Percentiles rank a stretch among this genome's conserved stretches.
Evolutionary conservation across 2,888 invertebrate species (phyloP).

Genomic region (Pantelozetes paolii): DNA sequence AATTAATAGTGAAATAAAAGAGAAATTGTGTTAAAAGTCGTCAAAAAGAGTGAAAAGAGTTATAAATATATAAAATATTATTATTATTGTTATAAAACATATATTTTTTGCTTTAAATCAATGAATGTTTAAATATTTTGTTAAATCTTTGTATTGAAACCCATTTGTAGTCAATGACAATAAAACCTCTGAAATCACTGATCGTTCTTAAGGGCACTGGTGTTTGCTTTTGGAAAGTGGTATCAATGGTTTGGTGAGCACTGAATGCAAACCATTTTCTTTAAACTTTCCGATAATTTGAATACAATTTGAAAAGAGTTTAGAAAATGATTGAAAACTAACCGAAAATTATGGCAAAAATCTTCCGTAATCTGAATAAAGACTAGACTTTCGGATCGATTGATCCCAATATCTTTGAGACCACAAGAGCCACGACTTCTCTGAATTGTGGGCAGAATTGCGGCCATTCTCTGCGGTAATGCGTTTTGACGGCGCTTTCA

Average conservation of each 20-base stretch:
- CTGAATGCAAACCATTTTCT: slow-evolving; percentile 33
- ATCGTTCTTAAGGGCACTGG: slow-evolving; percentile 38
- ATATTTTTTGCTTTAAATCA: slow-evolving; percentile 33
- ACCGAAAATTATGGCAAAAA: slow-evolving; percentile 39
- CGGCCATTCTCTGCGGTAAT: slow-evolving; percentile 14
- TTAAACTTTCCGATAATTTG: not conserved
- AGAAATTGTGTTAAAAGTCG: not conserved
- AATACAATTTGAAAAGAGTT: not conserved
- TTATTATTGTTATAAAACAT: slow-evolving; percentile 31
- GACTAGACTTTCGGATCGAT: slow-evolving; percentile 41
- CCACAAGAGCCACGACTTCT: slow-evolving; percentile 42
- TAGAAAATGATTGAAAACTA: not conserved
- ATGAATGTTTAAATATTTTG: slow-evolving; percentile 36
- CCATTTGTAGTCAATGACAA: slow-evolving; percentile 41
- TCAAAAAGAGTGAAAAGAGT: not conserved
- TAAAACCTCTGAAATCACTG: slow-evolving; percentile 28
- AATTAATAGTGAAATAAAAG: slow-evolving; percentile 13
- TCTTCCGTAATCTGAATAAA: slow-evolving; percentile 44
- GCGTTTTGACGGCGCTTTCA: slow-evolving; percentile 37
- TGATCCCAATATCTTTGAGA: slow-evolving; percentile 44
- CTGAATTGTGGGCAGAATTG: slow-evolving; percentile 30
- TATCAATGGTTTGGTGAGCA: slow-evolving; percentile 34
- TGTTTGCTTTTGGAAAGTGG: slow-evolving; percentile 41
- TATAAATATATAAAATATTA: slow-evolving; percentile 19
- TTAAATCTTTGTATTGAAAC: slow-evolving; percentile 32